These are phyloP conservation scores for Rhagium mordax DNA, from an alignment of 2,888 invertebrate genomes.

Conservation along the genomic window DNA sequence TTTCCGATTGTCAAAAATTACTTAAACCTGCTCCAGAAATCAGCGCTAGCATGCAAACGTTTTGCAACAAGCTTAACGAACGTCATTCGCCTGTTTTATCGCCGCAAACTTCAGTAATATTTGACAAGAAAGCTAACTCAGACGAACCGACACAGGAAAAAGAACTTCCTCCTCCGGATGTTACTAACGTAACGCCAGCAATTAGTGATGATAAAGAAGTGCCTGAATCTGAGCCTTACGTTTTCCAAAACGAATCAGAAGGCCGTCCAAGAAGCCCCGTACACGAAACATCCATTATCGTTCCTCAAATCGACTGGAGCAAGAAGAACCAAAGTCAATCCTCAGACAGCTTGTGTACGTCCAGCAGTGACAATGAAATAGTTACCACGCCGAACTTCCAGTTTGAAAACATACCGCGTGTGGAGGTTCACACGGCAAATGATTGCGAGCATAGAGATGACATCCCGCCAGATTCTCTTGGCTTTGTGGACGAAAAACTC, in stretches of 20 bases:
- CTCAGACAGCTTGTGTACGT: constrained; percentile 75
- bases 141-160: constrained; percentile 14
- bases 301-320: constrained; percentile 76
- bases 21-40: constrained; percentile 81
- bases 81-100: constrained; percentile 63
- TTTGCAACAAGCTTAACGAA: constrained; percentile 70
- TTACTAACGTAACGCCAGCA: constrained; percentile 43
- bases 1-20: constrained; percentile 90
- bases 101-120: constrained; percentile 28
- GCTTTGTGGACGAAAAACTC: constrained; percentile 27
- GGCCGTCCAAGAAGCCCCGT: constrained; percentile 75
- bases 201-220: constrained; percentile 27
- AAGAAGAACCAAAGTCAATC: constrained; percentile 68
- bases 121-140: constrained; percentile 15
- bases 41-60: constrained; percentile 80
- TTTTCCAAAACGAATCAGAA: constrained; percentile 67
- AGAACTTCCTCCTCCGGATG: constrained; percentile 45
- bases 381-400: constrained; percentile 54
- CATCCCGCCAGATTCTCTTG: constrained; percentile 64
- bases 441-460: constrained; percentile 64
- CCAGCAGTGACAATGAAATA: constrained; percentile 55
- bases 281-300: constrained; percentile 78
- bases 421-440: constrained; percentile 65
- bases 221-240: constrained; percentile 39
- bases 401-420: constrained; percentile 56